A percentile compares a stretch with the other conserved stretches of the same genome.
These are phyloP conservation scores for Gymnarchus niloticus DNA, from an alignment of 2,113 vertebrate genomes.

Conservation along the genomic window DNA sequence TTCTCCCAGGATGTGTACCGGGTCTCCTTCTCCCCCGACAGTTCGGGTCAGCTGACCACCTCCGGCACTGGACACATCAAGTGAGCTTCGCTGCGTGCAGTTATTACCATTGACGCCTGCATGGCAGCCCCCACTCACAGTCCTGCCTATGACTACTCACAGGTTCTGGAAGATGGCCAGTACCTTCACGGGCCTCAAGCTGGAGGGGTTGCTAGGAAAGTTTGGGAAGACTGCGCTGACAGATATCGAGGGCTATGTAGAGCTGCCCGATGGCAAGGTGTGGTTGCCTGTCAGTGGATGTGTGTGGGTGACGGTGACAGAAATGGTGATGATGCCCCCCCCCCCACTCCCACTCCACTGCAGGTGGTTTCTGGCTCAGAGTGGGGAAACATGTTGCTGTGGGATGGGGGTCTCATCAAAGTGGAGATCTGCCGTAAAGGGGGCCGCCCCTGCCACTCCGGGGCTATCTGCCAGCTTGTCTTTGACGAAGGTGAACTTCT, in stretches of 20 bases:
- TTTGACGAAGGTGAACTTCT: slow-evolving; percentile 82
- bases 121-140: neutral
- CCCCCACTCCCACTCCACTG: neutral
- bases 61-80: slow-evolving; percentile 83
- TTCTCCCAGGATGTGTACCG: slow-evolving; percentile 83
- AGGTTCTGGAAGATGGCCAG: slow-evolving; percentile 90
- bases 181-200: slow-evolving; percentile 84
- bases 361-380: slow-evolving; percentile 90
- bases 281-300: neutral
- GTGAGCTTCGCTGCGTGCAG: slow-evolving; percentile 54
- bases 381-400: slow-evolving; percentile 91
- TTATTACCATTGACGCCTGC: too few species aligned
- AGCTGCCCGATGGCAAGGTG: slow-evolving; percentile 89
- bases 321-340: neutral
- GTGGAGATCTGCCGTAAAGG: slow-evolving; percentile 73
- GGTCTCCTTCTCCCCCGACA: slow-evolving; percentile 80
- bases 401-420: slow-evolving; percentile 83
- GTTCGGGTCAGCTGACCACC: slow-evolving; percentile 76
- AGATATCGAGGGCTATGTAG: slow-evolving; percentile 78
- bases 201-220: slow-evolving; percentile 78
- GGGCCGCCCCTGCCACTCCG: slow-evolving; percentile 68
- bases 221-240: slow-evolving; percentile 81
- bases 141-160: slow-evolving; percentile 11
- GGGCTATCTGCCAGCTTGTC: slow-evolving; percentile 72
- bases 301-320: neutral